Evolutionary conservation across 2,797 vertebrate species (phyloP).

Genomic region (Erethizon dorsatum): DNA sequence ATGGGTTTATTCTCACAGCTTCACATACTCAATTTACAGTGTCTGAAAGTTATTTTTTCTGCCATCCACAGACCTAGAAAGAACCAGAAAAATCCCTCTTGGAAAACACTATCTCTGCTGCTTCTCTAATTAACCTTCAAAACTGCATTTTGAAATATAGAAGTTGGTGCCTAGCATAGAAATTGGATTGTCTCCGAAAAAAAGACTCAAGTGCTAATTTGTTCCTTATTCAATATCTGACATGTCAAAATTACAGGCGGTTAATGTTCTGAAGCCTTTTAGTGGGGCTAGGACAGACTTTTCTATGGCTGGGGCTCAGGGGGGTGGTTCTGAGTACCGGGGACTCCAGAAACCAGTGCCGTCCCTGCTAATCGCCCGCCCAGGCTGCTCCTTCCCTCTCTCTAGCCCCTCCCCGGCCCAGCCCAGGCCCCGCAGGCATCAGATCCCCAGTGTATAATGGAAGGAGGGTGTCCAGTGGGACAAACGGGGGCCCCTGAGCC

Average conservation of each 20-base stretch:
- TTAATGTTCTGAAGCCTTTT: constrained; percentile 67
- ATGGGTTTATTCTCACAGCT: constrained; percentile 87
- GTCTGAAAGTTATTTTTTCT: constrained; percentile 87
- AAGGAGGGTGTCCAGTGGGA: neutral
- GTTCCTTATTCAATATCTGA: constrained; percentile 89
- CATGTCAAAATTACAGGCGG: constrained; percentile 84
- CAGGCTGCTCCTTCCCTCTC: neutral
- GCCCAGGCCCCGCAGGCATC: neutral
- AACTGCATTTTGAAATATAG: constrained; percentile 85
- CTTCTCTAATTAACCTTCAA: constrained; percentile 87
- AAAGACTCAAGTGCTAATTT: constrained; percentile 88
- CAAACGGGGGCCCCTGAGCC: neutral
- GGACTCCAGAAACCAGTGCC: neutral
- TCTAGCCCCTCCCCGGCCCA: neutral
- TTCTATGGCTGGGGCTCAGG: neutral
- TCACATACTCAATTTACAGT: constrained; percentile 84
- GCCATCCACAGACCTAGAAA: constrained; percentile 83
- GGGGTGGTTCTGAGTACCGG: neutral
- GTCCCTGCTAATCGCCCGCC: too few relatives aligned
- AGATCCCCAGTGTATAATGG: neutral
- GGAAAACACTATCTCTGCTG: constrained; percentile 83
- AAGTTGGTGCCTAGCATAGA: constrained; percentile 84
- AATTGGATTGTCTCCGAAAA: constrained; percentile 87
- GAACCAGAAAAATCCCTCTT: constrained; percentile 84
- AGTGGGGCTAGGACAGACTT: neutral